phyloP scores from a whole-genome alignment of 1,140 invertebrate genomes.

The Parapsyche elsis region DNA sequence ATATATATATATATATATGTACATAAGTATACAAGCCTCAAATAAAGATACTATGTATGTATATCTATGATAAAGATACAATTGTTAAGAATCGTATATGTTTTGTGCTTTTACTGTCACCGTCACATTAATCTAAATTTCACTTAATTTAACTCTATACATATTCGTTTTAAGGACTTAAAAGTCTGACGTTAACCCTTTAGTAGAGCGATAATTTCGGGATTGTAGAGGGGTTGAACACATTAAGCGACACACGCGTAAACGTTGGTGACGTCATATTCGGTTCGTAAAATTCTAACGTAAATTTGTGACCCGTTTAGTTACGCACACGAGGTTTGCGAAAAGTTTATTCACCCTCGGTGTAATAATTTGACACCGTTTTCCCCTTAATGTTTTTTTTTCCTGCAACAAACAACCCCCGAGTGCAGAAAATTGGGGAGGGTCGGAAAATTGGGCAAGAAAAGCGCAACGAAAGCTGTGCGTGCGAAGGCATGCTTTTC shows the following conservation, averaged over 20 bases:
- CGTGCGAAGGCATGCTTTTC: too few relatives aligned
- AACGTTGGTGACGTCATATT: background rate
- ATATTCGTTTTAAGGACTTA: too few relatives aligned
- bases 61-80: background rate
- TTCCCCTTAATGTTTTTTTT: background rate
- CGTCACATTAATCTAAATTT: too few relatives aligned
- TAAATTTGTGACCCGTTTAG: too few relatives aligned
- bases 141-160: too few relatives aligned
- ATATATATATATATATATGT: constrained; percentile 5
- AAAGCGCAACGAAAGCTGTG: background rate
- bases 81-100: too few relatives aligned
- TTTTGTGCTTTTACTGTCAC: too few relatives aligned
- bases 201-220: too few relatives aligned
- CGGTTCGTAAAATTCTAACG: background rate
- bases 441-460: constrained; percentile 18
- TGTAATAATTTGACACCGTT: background rate
- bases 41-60: background rate
- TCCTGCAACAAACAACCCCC: too few relatives aligned
- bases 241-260: background rate
- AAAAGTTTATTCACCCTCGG: background rate
- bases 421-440: background rate
- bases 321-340: background rate
- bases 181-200: background rate
- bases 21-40: background rate
- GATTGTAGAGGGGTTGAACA: too few relatives aligned